Evolutionary conservation across 2,113 vertebrate genomes (phyloP), one percentile per base, ranked within the genome.

Genomic region (Brachyistius frenatus): DNA sequence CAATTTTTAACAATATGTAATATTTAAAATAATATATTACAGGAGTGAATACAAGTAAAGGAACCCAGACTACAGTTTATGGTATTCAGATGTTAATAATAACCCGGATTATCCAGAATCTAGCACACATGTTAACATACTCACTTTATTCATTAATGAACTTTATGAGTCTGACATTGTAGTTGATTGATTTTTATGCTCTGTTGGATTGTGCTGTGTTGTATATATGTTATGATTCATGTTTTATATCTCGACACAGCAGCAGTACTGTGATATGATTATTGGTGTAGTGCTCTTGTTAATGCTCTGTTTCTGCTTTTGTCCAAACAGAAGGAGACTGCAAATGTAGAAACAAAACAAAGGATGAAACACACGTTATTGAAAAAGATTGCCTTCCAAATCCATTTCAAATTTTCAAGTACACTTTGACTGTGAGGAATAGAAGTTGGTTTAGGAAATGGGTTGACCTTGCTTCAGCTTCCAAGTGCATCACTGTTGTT

Each of bases 401-500:
- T 67, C 87, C 91, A 16, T 94, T 93, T 76, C 85, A 91, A 64
- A 78, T 92, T 49, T 73, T 84, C 7, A 53, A 68, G 3, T 95
- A 93, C 65, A 65, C 41, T 57, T 57, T 94, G 37, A 87, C 30
- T 39, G 84, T 87, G 32, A 88, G 53, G 46, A 88, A 58, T 54
- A 78, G 11, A 23, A 66, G 33, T 1, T 93, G 88, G 89, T 93
- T 93, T 55, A 87, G 74, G 47, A 69, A 57, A 67, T 56, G 44
- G 66, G 10, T 33, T 1, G 5, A 44, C 2, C 30, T 86, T 2
- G 55, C 70, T 16, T 85, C 67, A 52, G 80, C 77, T 70, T 91
- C 66, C 36, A 91, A 76, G 62, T 95, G 94, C 73, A 74, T 95
- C 68, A 88, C 80, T 52, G 83, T 94, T 36, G 53, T 72, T 53